Conservation (phyloP, 2,888 invertebrate genomes). For the Lordiphosa andalusiaca region DNA sequence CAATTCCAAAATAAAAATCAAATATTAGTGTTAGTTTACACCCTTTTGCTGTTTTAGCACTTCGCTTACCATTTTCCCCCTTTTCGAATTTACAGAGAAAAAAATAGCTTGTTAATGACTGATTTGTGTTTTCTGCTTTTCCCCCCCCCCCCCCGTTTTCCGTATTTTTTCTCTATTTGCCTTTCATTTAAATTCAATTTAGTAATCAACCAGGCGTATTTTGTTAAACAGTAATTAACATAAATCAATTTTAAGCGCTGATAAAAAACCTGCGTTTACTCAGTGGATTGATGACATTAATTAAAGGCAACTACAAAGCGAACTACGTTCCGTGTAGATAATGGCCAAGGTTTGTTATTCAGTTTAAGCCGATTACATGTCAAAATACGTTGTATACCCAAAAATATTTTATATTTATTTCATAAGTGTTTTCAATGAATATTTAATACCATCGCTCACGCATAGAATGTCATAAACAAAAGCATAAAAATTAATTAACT, state of each 20-base stretch:
- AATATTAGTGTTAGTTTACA: conserved; percentile 28
- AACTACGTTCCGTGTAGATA: neutral
- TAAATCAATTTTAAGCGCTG: conserved; percentile 62
- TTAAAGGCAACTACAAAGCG: conserved; percentile 25
- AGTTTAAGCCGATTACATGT: conserved; percentile 4
- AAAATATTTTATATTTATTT: conserved; percentile 5
- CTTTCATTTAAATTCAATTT: conserved; percentile 68
- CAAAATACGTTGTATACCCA: neutral
- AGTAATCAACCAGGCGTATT: conserved; percentile 56
- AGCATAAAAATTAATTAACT: conserved; percentile 53
- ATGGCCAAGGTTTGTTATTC: neutral
- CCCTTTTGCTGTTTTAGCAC: conserved; percentile 12
- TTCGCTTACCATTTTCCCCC: conserved; percentile 8
- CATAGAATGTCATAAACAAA: conserved; percentile 13
- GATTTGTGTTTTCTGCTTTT: conserved; percentile 22
- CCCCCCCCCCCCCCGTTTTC: conserved; percentile 1
- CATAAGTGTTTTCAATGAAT: conserved; percentile 18
- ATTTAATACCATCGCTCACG: conserved; percentile 17
- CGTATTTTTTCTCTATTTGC: conserved; percentile 44
- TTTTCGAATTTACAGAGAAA: neutral
- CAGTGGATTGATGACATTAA: conserved; percentile 34
- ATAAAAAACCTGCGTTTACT: conserved; percentile 47
- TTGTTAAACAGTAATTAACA: conserved; percentile 70
- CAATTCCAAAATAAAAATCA: conserved; percentile 1
- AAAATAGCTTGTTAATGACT: conserved; percentile 49